Evolutionary conservation across 2,797 vertebrate species (phyloP), one percentile per base, ranked within the genome.

Genomic region (Microchirus variegatus): DNA sequence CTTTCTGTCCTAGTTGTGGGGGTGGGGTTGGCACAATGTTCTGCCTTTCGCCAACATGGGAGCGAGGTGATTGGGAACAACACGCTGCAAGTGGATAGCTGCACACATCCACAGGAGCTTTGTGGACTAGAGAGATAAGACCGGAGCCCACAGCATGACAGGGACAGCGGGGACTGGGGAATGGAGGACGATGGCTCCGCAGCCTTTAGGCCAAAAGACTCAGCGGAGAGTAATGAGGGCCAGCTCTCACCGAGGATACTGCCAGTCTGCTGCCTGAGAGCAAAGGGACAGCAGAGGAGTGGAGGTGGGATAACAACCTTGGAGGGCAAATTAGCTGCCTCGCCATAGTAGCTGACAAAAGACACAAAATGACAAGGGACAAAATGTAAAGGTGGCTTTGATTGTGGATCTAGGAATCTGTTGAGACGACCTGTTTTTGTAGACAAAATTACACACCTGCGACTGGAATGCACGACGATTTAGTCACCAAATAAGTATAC

Each of bases 51-150:
- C 64, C 51, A 22, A 75, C 55, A 38, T 56, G 75, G 77, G 59
- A 78, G 85, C 70, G 63, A 77, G 74, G 75, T 71, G 75, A 83
- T 80, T 69, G 82, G 57, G 67, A 76, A 75, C 77, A 82, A 75
- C 66, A 55, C 78, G 76, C 70, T 73, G 64, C 9, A 61, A 87
- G 82, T 70, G 72, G 85, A 87, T 82, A 77, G 82, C 61, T 67
- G 78, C 81, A 80, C 75, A 81, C 85, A 82, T 89, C 85, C 89
- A 85, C 77, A 12, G 67, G 84, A 87, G 80, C 84, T 88, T 90
- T 88, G 85, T 90, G 86, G 81, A 80, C 70, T 53, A 50, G 68
- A 38, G 61, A 87, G 90, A 90, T 91, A 89, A 89, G 83, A 50
- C 65, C 42, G 57, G 61, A 76, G 77, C 80, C 70, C 78, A 67